These are phyloP conservation scores for Noctua janthe DNA, from an alignment of 2,888 invertebrate genomes.

Conservation along the genomic window DNA sequence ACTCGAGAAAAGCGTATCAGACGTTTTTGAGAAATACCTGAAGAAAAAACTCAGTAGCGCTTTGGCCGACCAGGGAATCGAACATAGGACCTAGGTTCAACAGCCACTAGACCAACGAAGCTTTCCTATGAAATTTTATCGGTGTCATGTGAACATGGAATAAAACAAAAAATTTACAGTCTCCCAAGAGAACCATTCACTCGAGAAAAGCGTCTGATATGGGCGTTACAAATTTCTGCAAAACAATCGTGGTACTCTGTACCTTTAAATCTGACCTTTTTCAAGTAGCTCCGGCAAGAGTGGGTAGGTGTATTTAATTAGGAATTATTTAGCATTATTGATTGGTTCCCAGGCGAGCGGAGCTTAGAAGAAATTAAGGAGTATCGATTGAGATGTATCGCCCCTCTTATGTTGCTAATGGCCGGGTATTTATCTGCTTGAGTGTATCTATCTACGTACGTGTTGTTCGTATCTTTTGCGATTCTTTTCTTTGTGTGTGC, in stretches of 20 bases:
- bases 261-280: constrained; percentile 37
- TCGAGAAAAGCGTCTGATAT: neutral
- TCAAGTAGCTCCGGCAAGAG: neutral
- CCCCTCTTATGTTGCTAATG: constrained; percentile 45
- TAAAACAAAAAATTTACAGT: neutral
- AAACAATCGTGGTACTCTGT: constrained; percentile 27
- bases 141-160: neutral
- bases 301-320: constrained; percentile 42
- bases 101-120: neutral
- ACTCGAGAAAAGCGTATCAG: neutral
- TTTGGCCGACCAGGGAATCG: neutral
- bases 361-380: constrained; percentile 32
- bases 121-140: neutral
- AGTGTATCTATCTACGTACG: constrained; percentile 9
- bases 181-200: neutral
- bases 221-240: neutral
- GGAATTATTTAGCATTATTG: constrained; percentile 57
- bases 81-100: neutral
- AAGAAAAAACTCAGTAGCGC: neutral
- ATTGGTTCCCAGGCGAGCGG: constrained; percentile 22
- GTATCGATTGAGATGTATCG: constrained; percentile 58
- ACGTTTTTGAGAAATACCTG: too few species aligned
- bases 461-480: constrained; percentile 13
- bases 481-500: neutral
- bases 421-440: constrained; percentile 44